Evolutionary conservation across 1,140 invertebrate species (phyloP), one percentile per base, ranked within the genome.

Genomic region (Drosophila setifemur): DNA sequence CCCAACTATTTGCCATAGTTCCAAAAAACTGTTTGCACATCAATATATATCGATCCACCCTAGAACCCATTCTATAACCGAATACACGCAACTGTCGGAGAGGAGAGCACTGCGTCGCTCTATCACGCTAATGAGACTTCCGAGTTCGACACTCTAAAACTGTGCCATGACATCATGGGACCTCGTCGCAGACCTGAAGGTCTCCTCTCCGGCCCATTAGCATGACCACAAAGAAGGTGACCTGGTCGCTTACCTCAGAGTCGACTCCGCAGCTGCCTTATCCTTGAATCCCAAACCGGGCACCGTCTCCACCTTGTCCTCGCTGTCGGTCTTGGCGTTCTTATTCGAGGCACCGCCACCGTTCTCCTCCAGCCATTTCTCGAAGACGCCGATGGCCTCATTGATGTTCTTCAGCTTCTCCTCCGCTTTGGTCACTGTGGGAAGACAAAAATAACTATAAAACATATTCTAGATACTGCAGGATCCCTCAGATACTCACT

Each of bases 351-450:
- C 89, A 2, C 92, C 91, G 2, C 91, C 92, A 12, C 89, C 92
- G 49, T 92, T 92, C 47, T 92, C 90, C 40, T 91, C 90, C n/a
- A 94, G 90, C 93, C 93, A 94, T 31, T 93, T 91, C 75, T 94
- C 93, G 73, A 94, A 94, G 23, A 93, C 92, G 45, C 91, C 91
- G 79, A 94, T 93, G 3, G 93, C 93, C 74, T 93, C 93, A 73
- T 93, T 93, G 55, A 94, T 94, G 49, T 94, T 94, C 88, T 93
- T 93, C 16, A 94, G 89, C 88, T 94, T 94, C 4, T 94, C 93
- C 77, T 93, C 93, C 18, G 93, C 93, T 85, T 94, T 94, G 48
- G 94, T 94, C 89, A 94, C 93, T 94, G n/a, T n/a, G n/a, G n/a
- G 11, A n/a, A 7, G 1, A 14, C 0, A 12, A 21, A 23, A 21